These are phyloP conservation scores for Ichneumoninae sp. DNA, from an alignment of 2,888 invertebrate genomes.

Conservation along the genomic window DNA sequence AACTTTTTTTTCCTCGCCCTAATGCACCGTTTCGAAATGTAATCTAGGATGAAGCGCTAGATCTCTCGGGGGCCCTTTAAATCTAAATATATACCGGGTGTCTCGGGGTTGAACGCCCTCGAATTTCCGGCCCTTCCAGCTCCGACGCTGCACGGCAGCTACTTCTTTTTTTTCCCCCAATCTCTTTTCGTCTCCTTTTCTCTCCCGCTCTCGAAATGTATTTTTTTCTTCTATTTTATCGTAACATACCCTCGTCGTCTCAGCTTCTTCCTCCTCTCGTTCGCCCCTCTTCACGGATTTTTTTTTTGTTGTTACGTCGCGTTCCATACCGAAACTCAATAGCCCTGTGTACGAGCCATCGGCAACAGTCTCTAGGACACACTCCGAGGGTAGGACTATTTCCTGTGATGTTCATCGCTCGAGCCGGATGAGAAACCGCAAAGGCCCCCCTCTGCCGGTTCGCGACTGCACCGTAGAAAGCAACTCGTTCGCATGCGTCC, in stretches of 20 bases:
- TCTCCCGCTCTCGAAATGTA: constrained; percentile 69
- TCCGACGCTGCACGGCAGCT: constrained; percentile 33
- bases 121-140: constrained; percentile 80
- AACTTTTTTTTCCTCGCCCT: background rate
- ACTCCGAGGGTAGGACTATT: constrained; percentile 79
- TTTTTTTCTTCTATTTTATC: constrained; percentile 58
- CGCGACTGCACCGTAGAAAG: constrained; percentile 29
- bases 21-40: constrained; percentile 25
- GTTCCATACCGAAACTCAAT: constrained; percentile 80
- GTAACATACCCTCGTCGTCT: constrained; percentile 48
- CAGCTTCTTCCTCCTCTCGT: constrained; percentile 55
- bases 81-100: constrained; percentile 78
- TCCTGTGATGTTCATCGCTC: constrained; percentile 76
- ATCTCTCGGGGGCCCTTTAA: constrained; percentile 76
- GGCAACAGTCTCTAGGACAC: constrained; percentile 78
- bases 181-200: constrained; percentile 31
- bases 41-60: constrained; percentile 10
- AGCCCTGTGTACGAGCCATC: constrained; percentile 73
- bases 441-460: constrained; percentile 66
- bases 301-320: constrained; percentile 66
- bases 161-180: constrained; percentile 30
- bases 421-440: constrained; percentile 83
- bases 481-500: constrained; percentile 35
- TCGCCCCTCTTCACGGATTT: constrained; percentile 68
- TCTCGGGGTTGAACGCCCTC: constrained; percentile 81